These are phyloP conservation scores for Dromaius novaehollandiae DNA, from an alignment of 2,113 vertebrate genomes.

Conservation along the genomic window DNA sequence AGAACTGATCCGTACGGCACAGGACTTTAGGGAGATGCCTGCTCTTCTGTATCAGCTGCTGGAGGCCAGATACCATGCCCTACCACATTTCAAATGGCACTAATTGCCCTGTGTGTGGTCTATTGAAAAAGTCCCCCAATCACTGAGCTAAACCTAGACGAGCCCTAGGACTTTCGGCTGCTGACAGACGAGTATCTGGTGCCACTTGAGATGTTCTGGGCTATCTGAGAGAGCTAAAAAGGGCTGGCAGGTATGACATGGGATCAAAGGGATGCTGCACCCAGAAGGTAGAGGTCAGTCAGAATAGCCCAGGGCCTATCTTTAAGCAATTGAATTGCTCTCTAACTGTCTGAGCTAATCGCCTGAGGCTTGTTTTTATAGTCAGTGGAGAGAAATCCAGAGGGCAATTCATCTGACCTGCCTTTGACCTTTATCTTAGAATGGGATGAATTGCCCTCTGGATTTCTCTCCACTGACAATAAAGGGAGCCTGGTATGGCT, in stretches of 20 bases:
- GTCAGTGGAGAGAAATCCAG: background rate
- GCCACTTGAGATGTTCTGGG: background rate
- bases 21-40: background rate
- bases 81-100: background rate
- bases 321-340: background rate
- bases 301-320: background rate
- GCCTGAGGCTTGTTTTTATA: background rate
- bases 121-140: background rate
- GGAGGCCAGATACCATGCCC: background rate
- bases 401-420: background rate
- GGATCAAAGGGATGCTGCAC: background rate
- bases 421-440: too few relatives aligned
- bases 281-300: background rate
- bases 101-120: background rate
- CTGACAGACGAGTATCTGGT: background rate
- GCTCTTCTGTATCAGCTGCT: background rate
- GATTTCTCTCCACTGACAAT: background rate
- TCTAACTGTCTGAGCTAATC: background rate
- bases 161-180: background rate
- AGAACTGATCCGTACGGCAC: accelerated
- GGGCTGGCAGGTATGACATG: background rate
- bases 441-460: background rate
- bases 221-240: background rate
- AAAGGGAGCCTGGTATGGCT: background rate
- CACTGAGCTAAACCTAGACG: background rate